phyloP scores from a whole-genome alignment of 2,113 vertebrate genomes.

The Passer domesticus region DNA sequence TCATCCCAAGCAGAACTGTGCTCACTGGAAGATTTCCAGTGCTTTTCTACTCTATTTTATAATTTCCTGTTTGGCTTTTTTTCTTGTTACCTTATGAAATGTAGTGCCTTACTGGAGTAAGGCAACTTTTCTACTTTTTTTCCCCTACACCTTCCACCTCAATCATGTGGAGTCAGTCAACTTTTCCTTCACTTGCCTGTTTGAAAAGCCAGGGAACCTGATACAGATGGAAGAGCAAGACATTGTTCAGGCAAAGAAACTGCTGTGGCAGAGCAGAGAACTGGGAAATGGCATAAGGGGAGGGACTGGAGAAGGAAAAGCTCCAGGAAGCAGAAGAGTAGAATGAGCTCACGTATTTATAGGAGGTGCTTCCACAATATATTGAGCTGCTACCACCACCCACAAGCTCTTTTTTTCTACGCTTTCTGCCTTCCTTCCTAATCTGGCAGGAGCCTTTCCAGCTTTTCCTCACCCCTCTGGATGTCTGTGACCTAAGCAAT shows the following conservation, averaged over 20 bases:
- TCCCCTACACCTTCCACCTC: background rate
- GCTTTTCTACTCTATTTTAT: background rate
- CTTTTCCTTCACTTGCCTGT: background rate
- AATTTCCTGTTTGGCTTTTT: background rate
- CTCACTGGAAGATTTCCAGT: background rate
- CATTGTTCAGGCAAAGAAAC: background rate
- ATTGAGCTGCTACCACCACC: background rate
- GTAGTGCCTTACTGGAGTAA: background rate
- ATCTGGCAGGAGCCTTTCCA: background rate
- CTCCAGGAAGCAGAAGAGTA: background rate
- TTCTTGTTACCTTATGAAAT: background rate
- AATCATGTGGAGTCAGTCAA: background rate
- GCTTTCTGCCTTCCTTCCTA: background rate
- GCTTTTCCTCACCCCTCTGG: background rate
- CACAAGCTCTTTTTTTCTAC: background rate
- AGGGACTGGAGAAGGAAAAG: background rate
- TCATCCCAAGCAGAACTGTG: background rate
- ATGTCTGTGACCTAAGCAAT: background rate
- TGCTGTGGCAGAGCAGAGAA: background rate
- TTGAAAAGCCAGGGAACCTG: background rate
- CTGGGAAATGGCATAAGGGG: background rate
- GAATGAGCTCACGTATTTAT: background rate
- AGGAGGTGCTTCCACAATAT: background rate
- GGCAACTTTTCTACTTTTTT: background rate
- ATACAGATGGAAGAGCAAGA: background rate